Percentiles rank a stretch among this genome's conserved stretches.
Conservation (phyloP, 2,888 invertebrate genomes). For the Drosophila flavopinicola region DNA sequence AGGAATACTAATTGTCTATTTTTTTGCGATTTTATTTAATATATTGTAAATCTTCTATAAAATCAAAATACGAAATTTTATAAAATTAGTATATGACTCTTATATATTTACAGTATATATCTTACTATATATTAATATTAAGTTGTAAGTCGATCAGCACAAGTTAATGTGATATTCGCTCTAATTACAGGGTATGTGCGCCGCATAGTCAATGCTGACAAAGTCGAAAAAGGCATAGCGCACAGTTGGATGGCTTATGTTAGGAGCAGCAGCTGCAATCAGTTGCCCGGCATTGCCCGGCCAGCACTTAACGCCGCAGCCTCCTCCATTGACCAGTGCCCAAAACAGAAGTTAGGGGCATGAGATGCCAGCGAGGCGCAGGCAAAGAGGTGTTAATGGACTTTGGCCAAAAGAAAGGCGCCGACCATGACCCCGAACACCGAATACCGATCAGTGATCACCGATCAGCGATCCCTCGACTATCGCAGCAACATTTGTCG, state of each 20-base stretch:
- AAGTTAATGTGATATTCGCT: too few relatives aligned
- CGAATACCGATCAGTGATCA: too few relatives aligned
- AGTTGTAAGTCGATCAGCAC: too few relatives aligned
- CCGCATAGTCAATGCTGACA: slow-evolving; percentile 10
- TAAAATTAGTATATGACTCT: too few relatives aligned
- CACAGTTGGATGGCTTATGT: slow-evolving; percentile 37
- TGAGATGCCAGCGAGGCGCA: slow-evolving; percentile 6
- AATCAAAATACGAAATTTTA: too few relatives aligned
- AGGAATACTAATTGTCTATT: too few relatives aligned
- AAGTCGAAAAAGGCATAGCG: slow-evolving; percentile 40
- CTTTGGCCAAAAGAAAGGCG: slow-evolving; percentile 56
- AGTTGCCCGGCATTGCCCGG: slow-evolving; percentile 3
- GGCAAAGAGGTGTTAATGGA: slow-evolving; percentile 75
- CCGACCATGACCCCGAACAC: slow-evolving; percentile 48
- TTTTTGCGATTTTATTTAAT: too few relatives aligned
- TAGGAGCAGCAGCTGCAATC: slow-evolving; percentile 39
- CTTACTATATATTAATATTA: too few relatives aligned
- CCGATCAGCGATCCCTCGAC: slow-evolving; percentile 19
- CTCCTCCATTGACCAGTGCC: slow-evolving; percentile 34
- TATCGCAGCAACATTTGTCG: slow-evolving; percentile 31
- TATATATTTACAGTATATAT: too few relatives aligned
- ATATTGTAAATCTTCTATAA: too few relatives aligned
- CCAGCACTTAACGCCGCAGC: slow-evolving; percentile 45
- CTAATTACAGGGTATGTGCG: slow-evolving; percentile 23
- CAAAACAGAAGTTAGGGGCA: slow-evolving; percentile 30